Percentiles rank a stretch among this genome's conserved stretches.
These are phyloP conservation scores for Pseudolaguvia tuberculata DNA, from an alignment of 2,113 vertebrate genomes.

Conservation along the genomic window DNA sequence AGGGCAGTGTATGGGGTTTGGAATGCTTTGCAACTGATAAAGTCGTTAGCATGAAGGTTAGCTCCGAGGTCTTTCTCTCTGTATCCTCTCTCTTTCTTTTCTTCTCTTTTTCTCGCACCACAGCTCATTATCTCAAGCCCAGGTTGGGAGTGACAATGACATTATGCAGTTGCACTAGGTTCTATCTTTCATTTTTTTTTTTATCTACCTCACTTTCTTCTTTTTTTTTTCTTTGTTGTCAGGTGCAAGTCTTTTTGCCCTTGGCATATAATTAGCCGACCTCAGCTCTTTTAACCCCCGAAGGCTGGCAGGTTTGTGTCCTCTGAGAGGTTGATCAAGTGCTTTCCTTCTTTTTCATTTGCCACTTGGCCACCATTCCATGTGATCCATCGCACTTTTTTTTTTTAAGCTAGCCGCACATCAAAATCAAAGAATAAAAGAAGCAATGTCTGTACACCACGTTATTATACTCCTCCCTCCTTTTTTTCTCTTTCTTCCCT, in stretches of 20 bases:
- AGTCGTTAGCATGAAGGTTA: constrained; percentile 45
- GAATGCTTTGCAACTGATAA: constrained; percentile 48
- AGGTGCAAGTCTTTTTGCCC: constrained; percentile 47
- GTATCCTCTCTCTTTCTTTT: background rate
- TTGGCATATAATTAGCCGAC: constrained; percentile 70
- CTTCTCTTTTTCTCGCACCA: background rate
- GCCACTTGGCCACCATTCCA: constrained; percentile 25
- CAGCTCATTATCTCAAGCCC: constrained; percentile 37
- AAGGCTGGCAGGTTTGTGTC: constrained; percentile 51
- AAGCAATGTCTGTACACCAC: background rate
- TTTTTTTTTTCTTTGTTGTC: constrained; percentile 44
- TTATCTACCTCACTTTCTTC: constrained; percentile 49
- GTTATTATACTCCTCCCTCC: background rate
- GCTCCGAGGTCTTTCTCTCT: constrained; percentile 49
- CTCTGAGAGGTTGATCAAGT: constrained; percentile 50
- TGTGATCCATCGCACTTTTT: constrained; percentile 25
- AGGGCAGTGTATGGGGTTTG: constrained; percentile 34
- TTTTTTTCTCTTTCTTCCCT: background rate
- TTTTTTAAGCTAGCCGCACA: background rate
- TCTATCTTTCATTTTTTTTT: constrained; percentile 12
- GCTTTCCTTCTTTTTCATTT: constrained; percentile 25
- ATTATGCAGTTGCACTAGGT: constrained; percentile 59
- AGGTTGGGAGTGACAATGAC: constrained; percentile 55
- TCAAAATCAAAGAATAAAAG: background rate
- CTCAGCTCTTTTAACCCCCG: constrained; percentile 59